These are phyloP conservation scores for Coendou prehensilis DNA, from an alignment of 2,797 vertebrate genomes.

Conservation along the genomic window DNA sequence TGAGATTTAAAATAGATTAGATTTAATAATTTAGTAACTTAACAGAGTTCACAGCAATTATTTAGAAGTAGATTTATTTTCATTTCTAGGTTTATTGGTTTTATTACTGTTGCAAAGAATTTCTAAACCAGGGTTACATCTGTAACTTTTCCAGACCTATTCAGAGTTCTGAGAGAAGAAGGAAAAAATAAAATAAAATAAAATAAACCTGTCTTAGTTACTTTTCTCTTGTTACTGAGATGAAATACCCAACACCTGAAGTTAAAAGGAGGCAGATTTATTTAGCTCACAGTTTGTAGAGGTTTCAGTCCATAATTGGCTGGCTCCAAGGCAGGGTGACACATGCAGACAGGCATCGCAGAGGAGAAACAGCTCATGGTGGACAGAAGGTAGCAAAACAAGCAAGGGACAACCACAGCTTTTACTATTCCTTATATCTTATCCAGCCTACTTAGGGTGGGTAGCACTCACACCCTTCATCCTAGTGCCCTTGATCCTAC, in stretches of 20 bases:
- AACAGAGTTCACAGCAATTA: conserved; percentile 40
- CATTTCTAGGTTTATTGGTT: conserved; percentile 51
- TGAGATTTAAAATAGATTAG: conserved; percentile 56
- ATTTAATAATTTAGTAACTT: conserved; percentile 63
- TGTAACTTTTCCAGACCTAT: not conserved
- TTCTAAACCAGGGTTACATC: not conserved
- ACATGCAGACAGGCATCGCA: not conserved
- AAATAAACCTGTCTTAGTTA: not conserved
- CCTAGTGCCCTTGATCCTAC: not conserved
- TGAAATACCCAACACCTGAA: not conserved
- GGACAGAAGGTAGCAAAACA: not conserved
- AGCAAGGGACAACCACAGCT: not conserved
- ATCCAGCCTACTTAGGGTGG: not conserved
- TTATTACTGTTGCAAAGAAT: conserved; percentile 62
- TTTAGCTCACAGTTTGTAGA: not conserved
- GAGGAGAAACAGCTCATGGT: not conserved
- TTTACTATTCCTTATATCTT: not conserved
- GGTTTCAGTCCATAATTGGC: not conserved
- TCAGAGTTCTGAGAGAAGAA: not conserved
- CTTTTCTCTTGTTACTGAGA: not conserved
- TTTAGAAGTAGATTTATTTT: conserved; percentile 48
- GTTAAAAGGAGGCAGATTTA: not conserved
- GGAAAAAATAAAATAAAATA: not conserved
- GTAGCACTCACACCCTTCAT: not conserved
- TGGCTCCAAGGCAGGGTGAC: not conserved